These are phyloP conservation scores for Zaprionus nigranus DNA, from an alignment of 1,140 invertebrate genomes.

Conservation along the genomic window DNA sequence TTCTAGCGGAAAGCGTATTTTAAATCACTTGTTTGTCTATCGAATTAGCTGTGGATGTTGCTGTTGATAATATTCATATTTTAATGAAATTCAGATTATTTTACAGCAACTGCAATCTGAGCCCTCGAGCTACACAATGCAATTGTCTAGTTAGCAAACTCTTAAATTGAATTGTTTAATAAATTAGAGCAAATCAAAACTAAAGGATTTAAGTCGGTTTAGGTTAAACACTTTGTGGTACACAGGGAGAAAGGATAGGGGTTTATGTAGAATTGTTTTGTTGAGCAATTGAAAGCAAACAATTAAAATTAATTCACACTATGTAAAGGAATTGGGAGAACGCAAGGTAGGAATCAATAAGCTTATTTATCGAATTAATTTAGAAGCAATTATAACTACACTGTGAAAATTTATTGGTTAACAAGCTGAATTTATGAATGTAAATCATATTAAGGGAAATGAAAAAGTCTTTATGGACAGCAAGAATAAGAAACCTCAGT, in stretches of 20 bases:
- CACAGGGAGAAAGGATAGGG: neutral
- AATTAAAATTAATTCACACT: too few relatives aligned
- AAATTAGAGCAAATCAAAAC: neutral
- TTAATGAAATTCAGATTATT: constrained; percentile 18
- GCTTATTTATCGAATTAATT: too few relatives aligned
- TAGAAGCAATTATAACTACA: too few relatives aligned
- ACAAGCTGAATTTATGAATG: too few relatives aligned
- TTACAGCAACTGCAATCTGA: neutral
- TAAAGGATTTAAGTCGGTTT: neutral
- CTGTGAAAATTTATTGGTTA: too few relatives aligned
- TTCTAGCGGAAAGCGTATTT: constrained; percentile 39
- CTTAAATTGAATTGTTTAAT: constrained; percentile 16
- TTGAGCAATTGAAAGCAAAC: too few relatives aligned
- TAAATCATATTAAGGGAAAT: too few relatives aligned
- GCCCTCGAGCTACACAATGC: neutral
- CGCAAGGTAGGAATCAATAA: too few relatives aligned
- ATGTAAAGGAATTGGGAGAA: too few relatives aligned
- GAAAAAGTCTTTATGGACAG: too few relatives aligned
- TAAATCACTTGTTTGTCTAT: constrained; percentile 14
- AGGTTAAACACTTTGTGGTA: neutral
- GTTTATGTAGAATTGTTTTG: too few relatives aligned
- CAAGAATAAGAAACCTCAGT: too few relatives aligned
- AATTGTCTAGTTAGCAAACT: constrained; percentile 9
- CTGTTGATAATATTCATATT: constrained; percentile 20
- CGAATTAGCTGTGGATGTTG: constrained; percentile 33